Percentiles rank a stretch among this genome's conserved stretches.
Evolutionary conservation across 2,797 vertebrate genomes (phyloP).

Genomic region (Chloroceryle inda): DNA sequence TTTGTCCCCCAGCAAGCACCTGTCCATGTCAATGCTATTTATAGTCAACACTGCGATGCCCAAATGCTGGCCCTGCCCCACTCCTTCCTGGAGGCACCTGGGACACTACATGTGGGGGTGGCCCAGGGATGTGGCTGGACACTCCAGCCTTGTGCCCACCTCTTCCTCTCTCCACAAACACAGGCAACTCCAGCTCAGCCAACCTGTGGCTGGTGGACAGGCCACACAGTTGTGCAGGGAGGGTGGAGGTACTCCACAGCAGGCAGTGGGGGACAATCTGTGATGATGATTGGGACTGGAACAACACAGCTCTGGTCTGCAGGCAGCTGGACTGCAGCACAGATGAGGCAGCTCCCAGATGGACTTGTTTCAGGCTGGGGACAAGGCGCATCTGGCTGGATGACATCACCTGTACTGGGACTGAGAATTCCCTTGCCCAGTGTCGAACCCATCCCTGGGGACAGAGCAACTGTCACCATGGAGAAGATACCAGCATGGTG

Average conservation of each 20-base stretch:
- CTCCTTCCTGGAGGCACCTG: not conserved
- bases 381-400: too few species aligned
- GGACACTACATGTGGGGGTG: not conserved
- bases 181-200: not conserved
- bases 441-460: too few species aligned
- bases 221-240: not conserved
- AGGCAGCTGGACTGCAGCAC: conserved; percentile 65
- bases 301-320: conserved; percentile 66
- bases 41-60: too few species aligned
- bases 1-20: not conserved
- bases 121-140: not conserved
- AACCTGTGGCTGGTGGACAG: not conserved
- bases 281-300: conserved; percentile 68
- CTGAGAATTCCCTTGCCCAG: too few species aligned
- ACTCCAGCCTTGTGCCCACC: accelerated
- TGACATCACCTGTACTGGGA: too few species aligned
- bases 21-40: too few species aligned
- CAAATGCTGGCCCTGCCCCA: not conserved
- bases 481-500: too few species aligned
- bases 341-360: too few species aligned
- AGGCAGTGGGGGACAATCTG: not conserved
- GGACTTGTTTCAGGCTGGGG: too few species aligned
- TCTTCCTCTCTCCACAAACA: not conserved
- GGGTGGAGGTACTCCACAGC: too few species aligned
- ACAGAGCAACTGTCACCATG: too few species aligned